phyloP scores from a whole-genome alignment of 53 echinoderm and acorn worm genomes.

The Apostichopus leukothele region DNA sequence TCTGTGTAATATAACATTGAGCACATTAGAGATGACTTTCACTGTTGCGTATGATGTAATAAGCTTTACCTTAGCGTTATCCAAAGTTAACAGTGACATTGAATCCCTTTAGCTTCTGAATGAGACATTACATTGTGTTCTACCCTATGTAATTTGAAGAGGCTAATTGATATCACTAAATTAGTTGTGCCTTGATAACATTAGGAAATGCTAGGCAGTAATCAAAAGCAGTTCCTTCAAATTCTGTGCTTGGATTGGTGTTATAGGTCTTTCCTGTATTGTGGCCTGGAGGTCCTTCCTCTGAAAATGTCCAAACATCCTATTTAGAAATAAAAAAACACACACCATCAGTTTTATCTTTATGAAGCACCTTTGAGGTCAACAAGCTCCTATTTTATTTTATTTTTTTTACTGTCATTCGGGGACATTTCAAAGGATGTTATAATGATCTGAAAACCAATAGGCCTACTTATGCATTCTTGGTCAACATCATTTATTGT shows the following conservation, averaged over 20 bases:
- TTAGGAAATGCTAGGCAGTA: constrained; percentile 14
- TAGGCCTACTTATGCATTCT: no score
- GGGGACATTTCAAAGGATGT: background rate
- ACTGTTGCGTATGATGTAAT: no score
- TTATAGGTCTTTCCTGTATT: constrained; percentile 30
- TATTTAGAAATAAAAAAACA: background rate
- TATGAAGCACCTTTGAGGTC: background rate
- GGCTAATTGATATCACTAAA: constrained; percentile 19
- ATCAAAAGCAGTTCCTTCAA: constrained; percentile 1
- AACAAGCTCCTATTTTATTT: background rate
- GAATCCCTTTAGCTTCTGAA: no score
- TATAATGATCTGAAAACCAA: background rate
- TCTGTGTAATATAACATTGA: no score
- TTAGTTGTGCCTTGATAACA: constrained; percentile 22
- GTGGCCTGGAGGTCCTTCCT: constrained; percentile 11
- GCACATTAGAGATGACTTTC: no score
- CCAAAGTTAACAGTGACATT: no score
- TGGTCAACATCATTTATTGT: no score
- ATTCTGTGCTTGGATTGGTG: background rate
- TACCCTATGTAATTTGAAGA: background rate
- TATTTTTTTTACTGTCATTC: background rate
- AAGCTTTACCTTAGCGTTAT: no score
- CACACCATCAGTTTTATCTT: background rate
- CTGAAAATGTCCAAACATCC: constrained; percentile 9
- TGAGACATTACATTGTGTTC: no score